Conservation (phyloP, 2,797 vertebrate species). For the Pseudochirops corinnae region DNA sequence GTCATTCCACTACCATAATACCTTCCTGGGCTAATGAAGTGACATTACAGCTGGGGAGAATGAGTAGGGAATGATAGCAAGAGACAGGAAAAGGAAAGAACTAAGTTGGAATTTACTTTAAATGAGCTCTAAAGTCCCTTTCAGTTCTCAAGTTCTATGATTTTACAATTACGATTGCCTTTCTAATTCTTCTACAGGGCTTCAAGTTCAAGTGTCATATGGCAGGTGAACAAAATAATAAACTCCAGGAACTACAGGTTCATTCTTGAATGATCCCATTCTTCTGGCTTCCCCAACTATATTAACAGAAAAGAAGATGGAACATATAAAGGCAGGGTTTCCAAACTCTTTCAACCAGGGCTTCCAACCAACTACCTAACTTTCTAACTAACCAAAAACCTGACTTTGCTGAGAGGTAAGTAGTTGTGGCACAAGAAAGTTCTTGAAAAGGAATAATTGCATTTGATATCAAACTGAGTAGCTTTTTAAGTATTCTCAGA, state of each 20-base stretch:
- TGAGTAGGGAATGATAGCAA: background rate
- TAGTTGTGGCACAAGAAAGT: background rate
- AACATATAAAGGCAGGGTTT: background rate
- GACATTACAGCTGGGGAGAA: background rate
- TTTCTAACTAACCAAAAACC: background rate
- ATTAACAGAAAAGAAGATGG: background rate
- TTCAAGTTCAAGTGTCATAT: no score
- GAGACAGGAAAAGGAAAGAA: background rate
- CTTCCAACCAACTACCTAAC: background rate
- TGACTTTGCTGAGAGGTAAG: background rate
- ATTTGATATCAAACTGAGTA: background rate
- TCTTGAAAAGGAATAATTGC: background rate
- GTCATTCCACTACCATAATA: background rate
- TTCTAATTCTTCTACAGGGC: background rate
- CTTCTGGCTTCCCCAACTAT: rapidly evolving
- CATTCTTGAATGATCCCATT: background rate
- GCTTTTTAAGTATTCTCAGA: background rate
- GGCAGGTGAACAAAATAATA: rapidly evolving
- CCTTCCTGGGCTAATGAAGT: background rate
- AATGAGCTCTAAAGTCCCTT: background rate
- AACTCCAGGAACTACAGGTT: background rate
- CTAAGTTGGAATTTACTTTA: background rate
- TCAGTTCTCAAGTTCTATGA: rapidly evolving
- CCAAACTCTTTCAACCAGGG: background rate
- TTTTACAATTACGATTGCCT: background rate